Evolutionary conservation across 2,797 vertebrate species (phyloP).

Genomic region (Periophthalmus magnuspinnatus): DNA sequence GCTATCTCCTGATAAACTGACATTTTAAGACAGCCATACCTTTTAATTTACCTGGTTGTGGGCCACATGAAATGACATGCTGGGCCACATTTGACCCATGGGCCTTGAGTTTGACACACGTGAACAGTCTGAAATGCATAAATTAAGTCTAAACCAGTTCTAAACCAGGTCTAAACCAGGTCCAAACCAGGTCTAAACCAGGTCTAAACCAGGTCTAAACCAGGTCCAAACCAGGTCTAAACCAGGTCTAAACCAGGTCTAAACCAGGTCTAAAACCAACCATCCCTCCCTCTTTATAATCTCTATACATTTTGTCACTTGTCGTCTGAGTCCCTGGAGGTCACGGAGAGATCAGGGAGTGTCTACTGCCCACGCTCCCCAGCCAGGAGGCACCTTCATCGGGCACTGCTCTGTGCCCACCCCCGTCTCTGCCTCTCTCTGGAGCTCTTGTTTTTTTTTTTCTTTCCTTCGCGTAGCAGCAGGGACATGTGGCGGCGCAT

Average conservation of each 20-base stretch:
- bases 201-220: background rate
- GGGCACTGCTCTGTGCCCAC: constrained; percentile 18
- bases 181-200: background rate
- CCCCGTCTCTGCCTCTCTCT: background rate
- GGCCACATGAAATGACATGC: too few species aligned
- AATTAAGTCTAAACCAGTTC: background rate
- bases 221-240: background rate
- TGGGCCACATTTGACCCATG: too few species aligned
- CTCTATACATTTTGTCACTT: constrained; percentile 8
- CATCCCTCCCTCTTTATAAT: background rate
- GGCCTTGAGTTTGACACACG: too few species aligned
- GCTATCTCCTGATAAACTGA: too few species aligned
- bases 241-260: background rate
- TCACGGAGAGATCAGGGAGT: constrained; percentile 37
- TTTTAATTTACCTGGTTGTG: too few species aligned
- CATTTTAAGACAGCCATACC: too few species aligned
- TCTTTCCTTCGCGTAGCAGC: constrained; percentile 12
- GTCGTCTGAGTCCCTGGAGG: constrained; percentile 59
- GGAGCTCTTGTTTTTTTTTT: constrained; percentile 32
- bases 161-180: background rate
- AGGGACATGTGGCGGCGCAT: constrained; percentile 41
- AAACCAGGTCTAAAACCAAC: background rate
- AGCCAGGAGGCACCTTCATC: constrained; percentile 22
- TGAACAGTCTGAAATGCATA: too few species aligned
- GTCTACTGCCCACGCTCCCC: constrained; percentile 16